A percentile compares a stretch with the other conserved stretches of the same genome.
Evolutionary conservation across 2,888 invertebrate species (phyloP).

Genomic region (Lutraria lutraria): DNA sequence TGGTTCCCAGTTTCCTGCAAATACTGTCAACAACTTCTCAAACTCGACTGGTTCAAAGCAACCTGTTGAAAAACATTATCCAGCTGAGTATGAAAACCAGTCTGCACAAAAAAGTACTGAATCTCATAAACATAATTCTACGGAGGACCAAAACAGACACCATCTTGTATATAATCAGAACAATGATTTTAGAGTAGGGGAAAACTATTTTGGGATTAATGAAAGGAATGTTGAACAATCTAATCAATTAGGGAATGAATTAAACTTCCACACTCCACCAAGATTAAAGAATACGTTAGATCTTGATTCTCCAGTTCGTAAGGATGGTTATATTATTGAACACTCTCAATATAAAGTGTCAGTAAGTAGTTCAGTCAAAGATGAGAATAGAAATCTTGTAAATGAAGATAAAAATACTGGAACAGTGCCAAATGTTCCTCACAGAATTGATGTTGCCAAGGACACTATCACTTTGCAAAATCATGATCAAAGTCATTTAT

Average conservation of each 20-base stretch:
- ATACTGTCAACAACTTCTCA: neutral
- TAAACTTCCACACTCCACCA: slow-evolving; percentile 24
- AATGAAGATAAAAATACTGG: neutral
- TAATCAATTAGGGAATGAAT: neutral
- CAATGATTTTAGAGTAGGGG: neutral
- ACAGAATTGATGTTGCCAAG: neutral
- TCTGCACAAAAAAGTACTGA: neutral
- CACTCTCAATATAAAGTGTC: neutral
- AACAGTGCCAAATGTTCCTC: neutral
- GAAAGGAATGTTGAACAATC: neutral
- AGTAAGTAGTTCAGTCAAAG: neutral
- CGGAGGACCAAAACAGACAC: neutral
- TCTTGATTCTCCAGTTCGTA: slow-evolving; percentile 41
- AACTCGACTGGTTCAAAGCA: neutral
- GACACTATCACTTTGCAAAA: neutral
- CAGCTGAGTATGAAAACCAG: slow-evolving; percentile 15
- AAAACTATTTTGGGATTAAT: neutral
- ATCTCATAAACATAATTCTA: neutral
- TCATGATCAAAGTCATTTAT: neutral
- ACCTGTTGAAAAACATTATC: neutral
- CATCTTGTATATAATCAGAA: neutral
- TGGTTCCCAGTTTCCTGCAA: neutral
- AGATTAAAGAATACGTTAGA: neutral
- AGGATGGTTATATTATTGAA: slow-evolving; percentile 44
- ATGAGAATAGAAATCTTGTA: neutral